These are phyloP conservation scores for Brachionus sp. DNA, from an alignment of 1,140 invertebrate species.

Conservation along the genomic window DNA sequence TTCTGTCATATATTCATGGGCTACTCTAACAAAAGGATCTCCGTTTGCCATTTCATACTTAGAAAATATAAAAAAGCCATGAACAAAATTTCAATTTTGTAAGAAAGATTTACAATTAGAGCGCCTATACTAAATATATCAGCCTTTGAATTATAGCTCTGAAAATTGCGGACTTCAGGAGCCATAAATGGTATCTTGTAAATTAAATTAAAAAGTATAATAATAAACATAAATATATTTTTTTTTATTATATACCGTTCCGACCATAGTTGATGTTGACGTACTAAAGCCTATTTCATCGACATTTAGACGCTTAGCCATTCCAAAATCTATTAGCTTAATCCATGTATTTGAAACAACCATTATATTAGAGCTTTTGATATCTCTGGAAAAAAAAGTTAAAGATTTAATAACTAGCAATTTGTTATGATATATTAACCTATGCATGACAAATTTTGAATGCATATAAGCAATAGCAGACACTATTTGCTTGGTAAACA, in stretches of 20 bases:
- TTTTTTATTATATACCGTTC: neutral
- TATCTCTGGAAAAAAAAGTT: neutral
- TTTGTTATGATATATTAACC: neutral
- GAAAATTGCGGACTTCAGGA: constrained; percentile 39
- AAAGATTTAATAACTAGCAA: neutral
- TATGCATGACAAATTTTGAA: constrained; percentile 40
- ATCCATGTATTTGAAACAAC: constrained; percentile 40
- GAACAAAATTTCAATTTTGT: neutral
- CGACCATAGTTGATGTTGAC: constrained; percentile 44
- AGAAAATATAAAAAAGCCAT: neutral
- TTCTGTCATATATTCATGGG: constrained; percentile 43
- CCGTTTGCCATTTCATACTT: constrained; percentile 44
- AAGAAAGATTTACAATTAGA: neutral
- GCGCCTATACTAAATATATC: constrained; percentile 43
- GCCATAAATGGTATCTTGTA: constrained; percentile 44
- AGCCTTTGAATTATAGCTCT: constrained; percentile 43
- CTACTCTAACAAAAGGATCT: constrained; percentile 39
- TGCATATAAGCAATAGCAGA: constrained; percentile 41
- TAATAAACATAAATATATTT: neutral
- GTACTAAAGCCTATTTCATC: constrained; percentile 31
- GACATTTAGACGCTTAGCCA: constrained; percentile 39
- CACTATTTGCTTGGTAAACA: constrained; percentile 41
- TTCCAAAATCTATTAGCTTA: constrained; percentile 40
- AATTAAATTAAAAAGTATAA: neutral
- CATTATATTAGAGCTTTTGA: constrained; percentile 46